These are phyloP conservation scores for Hyposmocoma kahamanoa DNA, from an alignment of 1,140 invertebrate species.

Conservation along the genomic window DNA sequence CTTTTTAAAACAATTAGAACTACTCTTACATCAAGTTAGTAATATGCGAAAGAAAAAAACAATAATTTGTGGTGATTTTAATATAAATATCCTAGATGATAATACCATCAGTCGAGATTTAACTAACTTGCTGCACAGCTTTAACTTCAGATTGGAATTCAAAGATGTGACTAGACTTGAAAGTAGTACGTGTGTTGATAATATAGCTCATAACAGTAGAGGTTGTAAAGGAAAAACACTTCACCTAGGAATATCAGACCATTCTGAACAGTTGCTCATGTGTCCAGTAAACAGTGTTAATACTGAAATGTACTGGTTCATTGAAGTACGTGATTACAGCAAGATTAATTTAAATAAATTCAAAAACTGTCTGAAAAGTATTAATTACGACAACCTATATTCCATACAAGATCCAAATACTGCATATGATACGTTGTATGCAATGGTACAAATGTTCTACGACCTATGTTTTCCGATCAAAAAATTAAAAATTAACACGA, in stretches of 20 bases:
- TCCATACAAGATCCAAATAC: not conserved
- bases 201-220: constrained; percentile 12
- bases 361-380: not conserved
- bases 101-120: too few relatives aligned
- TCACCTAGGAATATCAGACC: constrained; percentile 19
- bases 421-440: not conserved
- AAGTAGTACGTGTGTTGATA: constrained; percentile 20
- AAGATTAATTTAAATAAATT: constrained; percentile 9
- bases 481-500: not conserved
- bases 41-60: too few relatives aligned
- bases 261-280: constrained; percentile 15
- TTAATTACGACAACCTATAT: not conserved
- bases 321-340: constrained; percentile 1
- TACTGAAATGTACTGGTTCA: constrained; percentile 5
- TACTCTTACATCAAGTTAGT: too few relatives aligned
- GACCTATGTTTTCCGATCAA: constrained; percentile 6
- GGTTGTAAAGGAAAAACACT: constrained; percentile 4
- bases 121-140: too few relatives aligned
- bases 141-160: too few relatives aligned
- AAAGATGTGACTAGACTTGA: constrained; percentile 8
- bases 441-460: not conserved
- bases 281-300: constrained; percentile 8
- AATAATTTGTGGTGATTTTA: too few relatives aligned
- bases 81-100: too few relatives aligned
- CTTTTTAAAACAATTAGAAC: too few relatives aligned